Evolutionary conservation across 2,113 vertebrate species (phyloP).

Genomic region (Micronycteris hirsuta): DNA sequence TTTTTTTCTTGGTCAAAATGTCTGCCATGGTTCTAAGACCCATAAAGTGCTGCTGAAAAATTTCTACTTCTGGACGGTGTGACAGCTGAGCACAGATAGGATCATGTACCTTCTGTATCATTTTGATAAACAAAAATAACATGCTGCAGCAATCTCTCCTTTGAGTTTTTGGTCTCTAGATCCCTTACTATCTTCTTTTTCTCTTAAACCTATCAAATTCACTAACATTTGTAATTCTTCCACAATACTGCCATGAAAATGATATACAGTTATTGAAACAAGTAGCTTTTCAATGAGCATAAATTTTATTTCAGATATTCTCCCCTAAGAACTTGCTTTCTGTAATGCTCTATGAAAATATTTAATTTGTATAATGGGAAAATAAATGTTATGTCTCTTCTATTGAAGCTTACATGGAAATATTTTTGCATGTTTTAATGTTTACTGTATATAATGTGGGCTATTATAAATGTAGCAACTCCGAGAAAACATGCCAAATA

Average conservation of each 20-base stretch:
- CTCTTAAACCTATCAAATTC: not conserved
- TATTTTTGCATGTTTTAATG: not conserved
- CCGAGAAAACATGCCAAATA: not conserved
- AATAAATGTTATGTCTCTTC: not conserved
- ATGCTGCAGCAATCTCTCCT: not conserved
- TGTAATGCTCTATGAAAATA: not conserved
- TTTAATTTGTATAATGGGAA: slow-evolving; percentile 14
- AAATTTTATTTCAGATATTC: not conserved
- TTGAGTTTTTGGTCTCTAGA: not conserved
- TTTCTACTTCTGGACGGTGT: not conserved
- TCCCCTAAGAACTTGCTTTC: not conserved
- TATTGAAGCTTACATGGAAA: not conserved
- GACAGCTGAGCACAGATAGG: not conserved
- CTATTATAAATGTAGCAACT: slow-evolving; percentile 20
- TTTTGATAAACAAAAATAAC: slow-evolving; percentile 3
- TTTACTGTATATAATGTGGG: not conserved
- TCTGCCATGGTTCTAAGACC: not conserved
- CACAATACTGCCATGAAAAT: not conserved
- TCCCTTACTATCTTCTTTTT: not conserved
- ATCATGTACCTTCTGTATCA: not conserved
- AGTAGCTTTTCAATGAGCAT: not conserved
- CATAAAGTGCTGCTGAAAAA: not conserved
- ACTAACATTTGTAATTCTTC: not conserved
- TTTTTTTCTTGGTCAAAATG: not conserved
- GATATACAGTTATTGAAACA: not conserved